Percentiles rank a stretch among this genome's conserved stretches.
Conservation (phyloP, 2,113 vertebrate species). For the Panthera tigris region DNA sequence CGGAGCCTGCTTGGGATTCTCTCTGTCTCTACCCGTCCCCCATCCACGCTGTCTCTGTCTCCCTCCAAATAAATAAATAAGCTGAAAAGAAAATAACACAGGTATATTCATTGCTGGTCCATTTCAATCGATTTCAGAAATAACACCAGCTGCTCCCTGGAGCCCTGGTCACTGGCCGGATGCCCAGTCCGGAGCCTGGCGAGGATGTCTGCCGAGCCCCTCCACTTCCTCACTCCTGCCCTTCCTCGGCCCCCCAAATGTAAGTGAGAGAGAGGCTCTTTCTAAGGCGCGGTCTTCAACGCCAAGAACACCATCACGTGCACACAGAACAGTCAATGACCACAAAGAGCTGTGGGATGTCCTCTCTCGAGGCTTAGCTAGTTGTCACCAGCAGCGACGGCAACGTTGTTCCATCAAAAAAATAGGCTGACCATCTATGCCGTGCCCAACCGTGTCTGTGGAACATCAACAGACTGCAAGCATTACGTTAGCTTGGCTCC, state of each 20-base stretch:
- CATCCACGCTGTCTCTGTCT: too few species aligned
- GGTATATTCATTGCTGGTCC: not conserved
- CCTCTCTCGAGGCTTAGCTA: fast-evolving
- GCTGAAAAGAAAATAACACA: not conserved
- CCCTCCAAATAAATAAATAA: too few species aligned
- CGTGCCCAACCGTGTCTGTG: fast-evolving
- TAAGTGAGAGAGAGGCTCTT: not conserved
- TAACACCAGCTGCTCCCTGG: not conserved
- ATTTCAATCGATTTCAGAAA: not conserved
- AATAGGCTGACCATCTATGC: not conserved
- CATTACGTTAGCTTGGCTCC: not conserved
- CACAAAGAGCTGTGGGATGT: fast-evolving
- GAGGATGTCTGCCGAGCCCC: not conserved
- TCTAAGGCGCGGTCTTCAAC: fast-evolving
- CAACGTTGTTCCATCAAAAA: not conserved
- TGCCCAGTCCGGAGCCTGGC: fast-evolving
- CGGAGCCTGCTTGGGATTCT: too few species aligned
- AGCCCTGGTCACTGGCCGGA: too few species aligned
- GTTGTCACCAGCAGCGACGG: fast-evolving
- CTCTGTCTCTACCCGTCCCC: too few species aligned
- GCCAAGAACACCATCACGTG: fast-evolving
- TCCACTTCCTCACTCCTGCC: fast-evolving
- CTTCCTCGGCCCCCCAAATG: not conserved
- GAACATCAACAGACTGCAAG: fast-evolving
- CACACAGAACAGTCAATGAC: not conserved